A percentile compares a stretch with the other conserved stretches of the same genome.
Evolutionary conservation across 2,113 vertebrate species (phyloP).

Genomic region (Syngnathoides biaculeatus): DNA sequence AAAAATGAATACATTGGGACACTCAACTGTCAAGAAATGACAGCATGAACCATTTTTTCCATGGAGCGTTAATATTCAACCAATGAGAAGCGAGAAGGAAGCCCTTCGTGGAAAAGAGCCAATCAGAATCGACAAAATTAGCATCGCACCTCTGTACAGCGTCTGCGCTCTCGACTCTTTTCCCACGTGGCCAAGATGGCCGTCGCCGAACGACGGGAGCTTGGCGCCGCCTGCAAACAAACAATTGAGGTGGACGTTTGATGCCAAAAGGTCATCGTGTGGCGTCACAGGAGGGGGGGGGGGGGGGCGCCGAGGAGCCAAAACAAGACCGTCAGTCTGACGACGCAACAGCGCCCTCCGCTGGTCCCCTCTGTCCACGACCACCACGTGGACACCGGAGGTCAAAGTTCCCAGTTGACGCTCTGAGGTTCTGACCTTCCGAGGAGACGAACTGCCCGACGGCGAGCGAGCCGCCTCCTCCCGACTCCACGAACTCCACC

Average conservation of each 20-base stretch:
- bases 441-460: constrained; percentile 90
- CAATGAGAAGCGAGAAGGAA: too few species aligned
- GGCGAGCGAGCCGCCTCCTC: constrained; percentile 86
- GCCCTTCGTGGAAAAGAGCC: neutral
- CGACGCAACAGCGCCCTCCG: neutral
- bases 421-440: constrained; percentile 72
- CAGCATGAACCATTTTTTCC: too few species aligned
- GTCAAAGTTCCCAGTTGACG: neutral
- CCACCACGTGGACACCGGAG: neutral
- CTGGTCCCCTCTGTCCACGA: too few species aligned
- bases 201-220: constrained; percentile 78
- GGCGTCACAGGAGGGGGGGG: too few species aligned
- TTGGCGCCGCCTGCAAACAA: constrained; percentile 73
- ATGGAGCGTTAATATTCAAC: too few species aligned
- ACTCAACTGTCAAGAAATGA: too few species aligned
- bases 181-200: constrained; percentile 80
- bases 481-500: constrained; percentile 92
- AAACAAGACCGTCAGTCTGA: too few species aligned
- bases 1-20: too few species aligned
- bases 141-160: constrained; percentile 79
- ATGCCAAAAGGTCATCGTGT: too few species aligned
- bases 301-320: too few species aligned
- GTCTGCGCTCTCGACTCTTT: constrained; percentile 90
- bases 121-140: neutral
- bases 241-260: too few species aligned